phyloP scores from a whole-genome alignment of 2,113 vertebrate genomes.

The Nycticryphes semicollaris region DNA sequence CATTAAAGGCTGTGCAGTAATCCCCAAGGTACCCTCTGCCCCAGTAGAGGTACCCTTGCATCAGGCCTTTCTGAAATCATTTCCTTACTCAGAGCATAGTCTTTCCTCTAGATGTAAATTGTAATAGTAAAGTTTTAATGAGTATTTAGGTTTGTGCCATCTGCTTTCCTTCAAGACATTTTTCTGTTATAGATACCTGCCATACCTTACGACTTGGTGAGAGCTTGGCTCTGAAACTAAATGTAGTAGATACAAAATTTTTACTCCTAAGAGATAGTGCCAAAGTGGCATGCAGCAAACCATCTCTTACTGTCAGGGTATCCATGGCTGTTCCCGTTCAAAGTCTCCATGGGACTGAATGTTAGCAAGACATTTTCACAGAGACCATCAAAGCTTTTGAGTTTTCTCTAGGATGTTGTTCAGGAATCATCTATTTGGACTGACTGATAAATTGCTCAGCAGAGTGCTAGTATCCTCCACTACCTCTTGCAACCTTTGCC shows the following conservation, averaged over 20 bases:
- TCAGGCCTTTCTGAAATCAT: background rate
- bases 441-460: background rate
- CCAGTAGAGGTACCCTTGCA: too few relatives aligned
- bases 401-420: background rate
- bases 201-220: background rate
- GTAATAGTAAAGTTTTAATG: background rate
- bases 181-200: background rate
- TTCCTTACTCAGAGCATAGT: background rate
- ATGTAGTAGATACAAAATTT: background rate
- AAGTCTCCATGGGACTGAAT: background rate
- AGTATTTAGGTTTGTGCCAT: background rate
- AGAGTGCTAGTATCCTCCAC: background rate
- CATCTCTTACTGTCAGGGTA: background rate
- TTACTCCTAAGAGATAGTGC: background rate
- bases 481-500: background rate
- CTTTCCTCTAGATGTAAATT: background rate
- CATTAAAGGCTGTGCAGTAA: background rate
- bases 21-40: background rate
- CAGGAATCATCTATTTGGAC: background rate
- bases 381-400: background rate
- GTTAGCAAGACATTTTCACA: background rate
- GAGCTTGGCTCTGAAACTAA: background rate
- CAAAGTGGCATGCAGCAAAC: background rate
- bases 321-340: background rate
- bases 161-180: background rate